Evolutionary conservation across 2,888 invertebrate species (phyloP).

Genomic region (Drosophila lutescens): DNA sequence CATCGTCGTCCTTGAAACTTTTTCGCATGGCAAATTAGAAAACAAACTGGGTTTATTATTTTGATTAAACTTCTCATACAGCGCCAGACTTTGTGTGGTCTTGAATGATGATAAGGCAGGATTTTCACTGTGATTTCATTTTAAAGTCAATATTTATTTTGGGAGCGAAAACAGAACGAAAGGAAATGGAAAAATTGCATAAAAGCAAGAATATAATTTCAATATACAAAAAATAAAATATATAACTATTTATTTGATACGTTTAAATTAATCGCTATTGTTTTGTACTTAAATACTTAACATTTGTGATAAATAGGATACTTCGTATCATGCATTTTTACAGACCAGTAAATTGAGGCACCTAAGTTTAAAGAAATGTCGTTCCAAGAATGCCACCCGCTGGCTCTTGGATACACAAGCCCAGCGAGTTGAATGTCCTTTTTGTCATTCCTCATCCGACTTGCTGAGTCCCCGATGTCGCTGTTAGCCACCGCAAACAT

Average conservation of each 20-base stretch:
- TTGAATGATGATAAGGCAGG: slow-evolving; percentile 32
- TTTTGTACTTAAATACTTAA: no score
- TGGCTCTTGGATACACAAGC: slow-evolving; percentile 13
- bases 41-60: slow-evolving; percentile 51
- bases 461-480: background rate
- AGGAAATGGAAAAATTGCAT: no score
- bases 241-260: no score
- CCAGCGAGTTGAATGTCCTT: slow-evolving; percentile 38
- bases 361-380: slow-evolving; percentile 2
- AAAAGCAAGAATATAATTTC: background rate
- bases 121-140: slow-evolving; percentile 24
- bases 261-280: background rate
- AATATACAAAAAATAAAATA: background rate
- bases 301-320: no score
- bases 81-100: slow-evolving; percentile 31
- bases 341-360: background rate
- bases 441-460: slow-evolving; percentile 26
- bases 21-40: slow-evolving; percentile 58
- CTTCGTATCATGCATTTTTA: no score
- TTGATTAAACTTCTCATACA: slow-evolving; percentile 52
- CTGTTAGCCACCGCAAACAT: slow-evolving; percentile 27
- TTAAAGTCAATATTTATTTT: slow-evolving; percentile 16
- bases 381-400: slow-evolving; percentile 16
- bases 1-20: slow-evolving; percentile 51
- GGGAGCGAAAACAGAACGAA: background rate